Evolutionary conservation across 2,113 vertebrate species (phyloP).

Genomic region (Arothron firmamentum): DNA sequence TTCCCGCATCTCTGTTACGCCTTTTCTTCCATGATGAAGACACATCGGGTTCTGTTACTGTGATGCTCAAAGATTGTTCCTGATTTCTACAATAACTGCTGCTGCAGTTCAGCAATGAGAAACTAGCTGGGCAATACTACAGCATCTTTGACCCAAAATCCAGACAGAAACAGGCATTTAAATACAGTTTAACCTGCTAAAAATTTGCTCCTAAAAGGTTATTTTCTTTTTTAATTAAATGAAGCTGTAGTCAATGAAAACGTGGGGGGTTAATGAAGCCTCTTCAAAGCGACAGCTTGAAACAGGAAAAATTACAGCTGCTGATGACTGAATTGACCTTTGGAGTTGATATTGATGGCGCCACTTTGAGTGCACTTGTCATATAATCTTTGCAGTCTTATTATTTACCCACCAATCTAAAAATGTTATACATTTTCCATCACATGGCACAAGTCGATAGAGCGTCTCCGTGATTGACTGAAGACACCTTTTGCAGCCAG

Average conservation of each 20-base stretch:
- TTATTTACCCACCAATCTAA: background rate
- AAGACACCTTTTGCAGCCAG: background rate
- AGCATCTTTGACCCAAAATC: background rate
- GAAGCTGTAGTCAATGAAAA: conserved; percentile 6
- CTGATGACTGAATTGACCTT: background rate
- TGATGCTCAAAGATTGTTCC: background rate
- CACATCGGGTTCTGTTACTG: background rate
- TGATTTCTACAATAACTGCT: background rate
- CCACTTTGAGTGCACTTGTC: conserved; percentile 1
- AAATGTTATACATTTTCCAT: background rate
- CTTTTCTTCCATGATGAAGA: background rate
- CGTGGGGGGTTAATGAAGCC: conserved; percentile 37
- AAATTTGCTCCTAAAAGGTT: conserved; percentile 3
- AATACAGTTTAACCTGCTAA: conserved; percentile 3
- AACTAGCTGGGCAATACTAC: too few relatives aligned
- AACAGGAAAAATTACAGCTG: conserved; percentile 1
- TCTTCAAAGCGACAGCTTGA: conserved; percentile 5
- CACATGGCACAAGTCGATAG: background rate
- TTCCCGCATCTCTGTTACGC: background rate
- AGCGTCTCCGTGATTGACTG: background rate
- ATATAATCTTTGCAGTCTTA: background rate
- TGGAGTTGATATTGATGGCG: background rate
- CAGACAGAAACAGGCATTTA: background rate
- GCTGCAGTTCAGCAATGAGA: too few relatives aligned
- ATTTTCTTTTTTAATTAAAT: conserved; percentile 25